A percentile compares a stretch with the other conserved stretches of the same genome.
Conservation (phyloP, 2,797 vertebrate species). For the Amazona ochrocephala region DNA sequence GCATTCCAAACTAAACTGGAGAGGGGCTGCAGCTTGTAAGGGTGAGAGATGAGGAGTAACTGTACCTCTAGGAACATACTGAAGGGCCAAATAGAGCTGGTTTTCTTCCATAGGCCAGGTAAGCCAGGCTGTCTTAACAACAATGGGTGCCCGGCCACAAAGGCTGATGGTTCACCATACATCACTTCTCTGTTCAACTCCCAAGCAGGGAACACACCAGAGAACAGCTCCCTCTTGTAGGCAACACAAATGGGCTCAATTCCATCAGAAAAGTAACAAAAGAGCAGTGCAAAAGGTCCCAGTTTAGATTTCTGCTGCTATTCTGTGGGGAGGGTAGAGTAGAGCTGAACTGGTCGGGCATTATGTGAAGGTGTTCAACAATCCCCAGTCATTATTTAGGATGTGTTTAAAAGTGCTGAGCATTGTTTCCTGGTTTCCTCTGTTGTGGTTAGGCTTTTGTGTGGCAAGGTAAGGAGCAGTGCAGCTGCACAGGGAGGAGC, state of each 20-base stretch:
- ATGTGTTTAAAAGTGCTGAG: not conserved
- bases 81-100: not conserved
- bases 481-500: not conserved
- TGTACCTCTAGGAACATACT: not conserved
- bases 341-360: not conserved
- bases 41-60: not conserved
- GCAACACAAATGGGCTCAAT: not conserved
- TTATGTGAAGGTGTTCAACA: not conserved
- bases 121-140: not conserved
- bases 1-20: not conserved
- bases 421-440: conserved; percentile 42
- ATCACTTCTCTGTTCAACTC: not conserved
- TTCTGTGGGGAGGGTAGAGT: not conserved
- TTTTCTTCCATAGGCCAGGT: no score
- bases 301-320: not conserved
- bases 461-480: not conserved
- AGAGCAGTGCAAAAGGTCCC: not conserved
- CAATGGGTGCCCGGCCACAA: not conserved
- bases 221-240: not conserved
- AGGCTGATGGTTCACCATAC: not conserved
- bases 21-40: not conserved
- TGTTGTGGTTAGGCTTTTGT: conserved; percentile 34
- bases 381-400: not conserved
- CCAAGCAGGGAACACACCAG: not conserved
- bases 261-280: not conserved